Percentiles rank a stretch among this genome's conserved stretches.
These are phyloP conservation scores for Poecilia velifera DNA, from an alignment of 2,797 vertebrate species.

Conservation along the genomic window DNA sequence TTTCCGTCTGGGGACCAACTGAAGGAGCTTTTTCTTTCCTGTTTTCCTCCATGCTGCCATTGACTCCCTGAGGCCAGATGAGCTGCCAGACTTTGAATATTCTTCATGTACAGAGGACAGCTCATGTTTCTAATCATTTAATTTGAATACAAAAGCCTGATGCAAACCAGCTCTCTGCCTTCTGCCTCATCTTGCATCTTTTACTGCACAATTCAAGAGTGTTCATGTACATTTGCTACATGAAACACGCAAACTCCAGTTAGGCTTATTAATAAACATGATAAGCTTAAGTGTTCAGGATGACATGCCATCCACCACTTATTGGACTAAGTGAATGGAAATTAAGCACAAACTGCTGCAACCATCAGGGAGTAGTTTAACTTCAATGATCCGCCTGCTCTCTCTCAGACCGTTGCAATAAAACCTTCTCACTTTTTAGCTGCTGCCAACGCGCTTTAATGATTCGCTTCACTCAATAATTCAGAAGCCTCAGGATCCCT, in stretches of 20 bases:
- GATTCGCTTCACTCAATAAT: background rate
- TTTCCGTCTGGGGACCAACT: background rate
- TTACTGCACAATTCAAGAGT: background rate
- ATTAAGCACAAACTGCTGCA: conserved; percentile 1
- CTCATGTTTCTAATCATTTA: conserved; percentile 21
- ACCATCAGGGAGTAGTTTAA: background rate
- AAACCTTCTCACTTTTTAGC: background rate
- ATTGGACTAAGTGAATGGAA: conserved; percentile 1
- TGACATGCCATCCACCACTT: background rate
- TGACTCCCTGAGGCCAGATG: conserved; percentile 34
- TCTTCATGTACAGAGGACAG: background rate
- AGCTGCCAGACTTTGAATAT: conserved; percentile 25
- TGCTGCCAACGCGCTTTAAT: background rate
- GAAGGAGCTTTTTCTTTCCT: conserved; percentile 25
- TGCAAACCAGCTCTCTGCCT: conserved; percentile 10
- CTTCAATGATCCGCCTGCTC: background rate
- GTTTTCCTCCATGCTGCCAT: conserved; percentile 4
- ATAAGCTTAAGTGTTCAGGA: background rate
- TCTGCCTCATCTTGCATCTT: background rate
- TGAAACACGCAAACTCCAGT: background rate
- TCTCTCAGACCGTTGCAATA: conserved; percentile 1
- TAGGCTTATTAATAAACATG: background rate
- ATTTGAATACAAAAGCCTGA: conserved; percentile 16
- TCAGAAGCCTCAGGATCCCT: background rate
- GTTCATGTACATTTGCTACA: background rate